Evolutionary conservation across 2,113 vertebrate genomes (phyloP).

Genomic region (Emydura subglobosa): DNA sequence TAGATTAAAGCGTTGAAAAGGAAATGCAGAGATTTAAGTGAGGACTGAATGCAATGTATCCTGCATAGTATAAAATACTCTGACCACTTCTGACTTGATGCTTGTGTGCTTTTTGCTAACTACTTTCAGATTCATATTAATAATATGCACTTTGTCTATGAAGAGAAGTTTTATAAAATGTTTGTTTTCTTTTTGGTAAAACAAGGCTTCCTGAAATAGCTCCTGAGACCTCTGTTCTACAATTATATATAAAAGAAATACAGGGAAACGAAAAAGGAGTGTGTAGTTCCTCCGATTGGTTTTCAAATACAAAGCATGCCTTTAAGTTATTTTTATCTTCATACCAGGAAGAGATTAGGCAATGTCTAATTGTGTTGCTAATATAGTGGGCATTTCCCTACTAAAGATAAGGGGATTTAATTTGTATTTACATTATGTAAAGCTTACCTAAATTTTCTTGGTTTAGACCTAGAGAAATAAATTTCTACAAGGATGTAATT

Average conservation of each 20-base stretch:
- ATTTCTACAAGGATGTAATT: background rate
- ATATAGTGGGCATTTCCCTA: conserved; percentile 27
- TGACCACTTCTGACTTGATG: conserved; percentile 11
- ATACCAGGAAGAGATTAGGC: background rate
- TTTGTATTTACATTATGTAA: background rate
- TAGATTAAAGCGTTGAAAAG: conserved; percentile 55
- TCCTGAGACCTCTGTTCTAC: conserved; percentile 64
- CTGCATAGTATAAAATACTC: conserved; percentile 37
- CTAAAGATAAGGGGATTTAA: background rate
- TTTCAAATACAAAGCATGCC: conserved; percentile 64
- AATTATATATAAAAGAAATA: conserved; percentile 62
- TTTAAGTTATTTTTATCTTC: conserved; percentile 58
- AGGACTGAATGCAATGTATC: conserved; percentile 42
- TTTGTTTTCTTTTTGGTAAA: conserved; percentile 59
- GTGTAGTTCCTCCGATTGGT: conserved; percentile 70
- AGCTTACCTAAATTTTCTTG: background rate
- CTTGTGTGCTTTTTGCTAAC: conserved; percentile 39
- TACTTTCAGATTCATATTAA: conserved; percentile 51
- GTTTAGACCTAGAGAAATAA: background rate
- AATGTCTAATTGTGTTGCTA: background rate
- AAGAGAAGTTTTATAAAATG: conserved; percentile 46
- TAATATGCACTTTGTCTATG: conserved; percentile 54
- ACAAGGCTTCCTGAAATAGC: conserved; percentile 59
- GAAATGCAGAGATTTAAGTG: conserved; percentile 52
- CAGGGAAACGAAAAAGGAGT: conserved; percentile 40